Percentiles rank a stretch among this genome's conserved stretches.
These are phyloP conservation scores for Brachionus koreanus DNA, from an alignment of 1,140 invertebrate species.

Conservation along the genomic window DNA sequence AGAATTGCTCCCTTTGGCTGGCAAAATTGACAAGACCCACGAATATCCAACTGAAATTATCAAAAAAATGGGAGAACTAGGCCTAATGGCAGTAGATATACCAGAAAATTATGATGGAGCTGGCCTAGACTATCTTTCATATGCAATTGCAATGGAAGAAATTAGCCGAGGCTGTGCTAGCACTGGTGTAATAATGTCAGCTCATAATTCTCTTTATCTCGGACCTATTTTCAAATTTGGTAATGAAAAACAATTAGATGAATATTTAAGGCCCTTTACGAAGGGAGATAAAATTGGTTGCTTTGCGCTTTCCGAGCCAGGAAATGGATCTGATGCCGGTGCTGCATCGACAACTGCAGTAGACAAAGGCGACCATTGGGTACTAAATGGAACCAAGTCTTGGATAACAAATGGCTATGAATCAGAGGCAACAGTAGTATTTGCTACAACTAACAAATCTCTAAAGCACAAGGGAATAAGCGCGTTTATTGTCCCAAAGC, in stretches of 20 bases:
- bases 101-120: slow-evolving; percentile 80
- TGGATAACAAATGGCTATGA: slow-evolving; percentile 85
- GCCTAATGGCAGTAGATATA: slow-evolving; percentile 74
- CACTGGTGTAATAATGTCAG: slow-evolving; percentile 56
- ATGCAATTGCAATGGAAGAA: slow-evolving; percentile 89
- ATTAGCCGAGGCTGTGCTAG: slow-evolving; percentile 64
- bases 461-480: slow-evolving; percentile 75
- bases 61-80: slow-evolving; percentile 83
- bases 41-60: slow-evolving; percentile 76
- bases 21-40: slow-evolving; percentile 76
- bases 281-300: slow-evolving; percentile 64
- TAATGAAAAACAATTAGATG: slow-evolving; percentile 73
- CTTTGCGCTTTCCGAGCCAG: slow-evolving; percentile 49
- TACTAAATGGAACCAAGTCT: slow-evolving; percentile 85
- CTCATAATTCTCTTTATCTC: slow-evolving; percentile 66
- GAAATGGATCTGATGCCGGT: slow-evolving; percentile 79
- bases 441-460: slow-evolving; percentile 85
- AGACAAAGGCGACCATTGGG: slow-evolving; percentile 66
- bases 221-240: slow-evolving; percentile 77
- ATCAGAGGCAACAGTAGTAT: slow-evolving; percentile 74
- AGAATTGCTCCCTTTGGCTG: slow-evolving; percentile 79
- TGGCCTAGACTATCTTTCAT: slow-evolving; percentile 84
- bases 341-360: slow-evolving; percentile 81
- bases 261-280: slow-evolving; percentile 73
- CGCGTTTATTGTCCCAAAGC: slow-evolving; percentile 76